These are phyloP conservation scores for Vanessa tameamea DNA, from an alignment of 1,140 invertebrate genomes.

Conservation along the genomic window DNA sequence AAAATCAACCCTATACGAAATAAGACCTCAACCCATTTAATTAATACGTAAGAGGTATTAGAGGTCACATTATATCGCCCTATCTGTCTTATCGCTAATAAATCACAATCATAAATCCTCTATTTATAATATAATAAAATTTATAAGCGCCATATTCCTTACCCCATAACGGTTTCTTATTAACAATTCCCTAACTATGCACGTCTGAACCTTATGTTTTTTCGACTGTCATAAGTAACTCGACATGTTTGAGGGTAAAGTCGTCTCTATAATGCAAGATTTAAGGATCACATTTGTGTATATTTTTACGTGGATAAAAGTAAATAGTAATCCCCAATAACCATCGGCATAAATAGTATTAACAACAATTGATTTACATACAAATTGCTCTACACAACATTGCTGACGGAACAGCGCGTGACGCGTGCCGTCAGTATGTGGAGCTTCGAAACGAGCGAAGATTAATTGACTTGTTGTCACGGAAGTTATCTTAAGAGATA, in stretches of 20 bases:
- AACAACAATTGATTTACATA: constrained; percentile 81
- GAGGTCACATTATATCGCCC: constrained; percentile 34
- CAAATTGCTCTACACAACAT: constrained; percentile 81
- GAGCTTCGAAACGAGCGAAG: constrained; percentile 41
- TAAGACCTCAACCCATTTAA: constrained; percentile 10
- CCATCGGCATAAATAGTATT: constrained; percentile 80
- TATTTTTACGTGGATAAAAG: constrained; percentile 48
- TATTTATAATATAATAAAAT: constrained; percentile 75
- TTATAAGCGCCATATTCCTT: constrained; percentile 62
- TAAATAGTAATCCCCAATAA: constrained; percentile 77
- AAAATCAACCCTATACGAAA: background rate
- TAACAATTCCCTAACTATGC: constrained; percentile 68
- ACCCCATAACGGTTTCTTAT: constrained; percentile 56
- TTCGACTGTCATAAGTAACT: constrained; percentile 43
- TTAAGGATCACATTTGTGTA: constrained; percentile 40
- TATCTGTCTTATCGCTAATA: constrained; percentile 50
- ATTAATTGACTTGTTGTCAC: constrained; percentile 38
- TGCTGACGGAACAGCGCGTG: constrained; percentile 76
- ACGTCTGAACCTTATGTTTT: constrained; percentile 63
- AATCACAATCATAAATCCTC: constrained; percentile 60
- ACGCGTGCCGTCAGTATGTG: constrained; percentile 58
- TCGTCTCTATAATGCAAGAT: constrained; percentile 23
- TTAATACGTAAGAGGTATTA: constrained; percentile 15
- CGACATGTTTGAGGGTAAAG: constrained; percentile 8
- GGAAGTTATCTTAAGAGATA: constrained; percentile 28